Percentiles rank a stretch among this genome's conserved stretches.
Evolutionary conservation across 2,888 invertebrate species (phyloP).

Genomic region (Tachystola acroxantha): DNA sequence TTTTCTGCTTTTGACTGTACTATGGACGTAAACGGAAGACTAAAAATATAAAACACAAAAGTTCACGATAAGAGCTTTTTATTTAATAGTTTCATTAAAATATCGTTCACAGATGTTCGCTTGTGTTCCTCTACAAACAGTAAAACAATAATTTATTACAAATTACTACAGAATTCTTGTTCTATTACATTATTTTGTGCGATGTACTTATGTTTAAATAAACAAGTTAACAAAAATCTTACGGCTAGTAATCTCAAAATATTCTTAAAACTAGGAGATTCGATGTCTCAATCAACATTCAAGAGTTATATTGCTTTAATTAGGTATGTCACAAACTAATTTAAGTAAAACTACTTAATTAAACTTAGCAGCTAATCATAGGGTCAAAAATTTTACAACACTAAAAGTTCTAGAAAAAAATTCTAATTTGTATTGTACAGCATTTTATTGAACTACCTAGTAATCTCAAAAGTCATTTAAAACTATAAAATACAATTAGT

Average conservation of each 20-base stretch:
- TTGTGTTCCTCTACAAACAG: conserved; percentile 42
- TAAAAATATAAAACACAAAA: conserved; percentile 17
- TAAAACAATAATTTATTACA: conserved; percentile 73
- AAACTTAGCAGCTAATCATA: conserved; percentile 13
- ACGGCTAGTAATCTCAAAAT: conserved; percentile 69
- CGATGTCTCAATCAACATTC: conserved; percentile 32
- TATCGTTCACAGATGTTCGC: conserved; percentile 57
- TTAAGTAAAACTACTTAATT: conserved; percentile 18
- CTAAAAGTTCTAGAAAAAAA: conserved; percentile 60
- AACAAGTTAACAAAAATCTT: conserved; percentile 59
- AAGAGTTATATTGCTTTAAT: conserved; percentile 36
- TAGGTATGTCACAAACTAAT: conserved; percentile 28
- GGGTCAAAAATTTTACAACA: conserved; percentile 44
- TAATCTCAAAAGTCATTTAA: conserved; percentile 56
- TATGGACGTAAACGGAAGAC: too few relatives aligned
- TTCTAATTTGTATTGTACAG: conserved; percentile 54
- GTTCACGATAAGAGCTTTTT: conserved; percentile 53
- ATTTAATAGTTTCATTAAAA: conserved; percentile 64
- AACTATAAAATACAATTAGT: conserved; percentile 12
- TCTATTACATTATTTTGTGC: conserved; percentile 57
- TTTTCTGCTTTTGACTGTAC: too few relatives aligned
- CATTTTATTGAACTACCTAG: conserved; percentile 45
- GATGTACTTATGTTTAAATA: conserved; percentile 51
- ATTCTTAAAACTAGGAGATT: conserved; percentile 61
- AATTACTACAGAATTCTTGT: conserved; percentile 41